Percentiles rank a stretch among this genome's conserved stretches.
These are phyloP conservation scores for Drosophila niveifrons DNA, from an alignment of 2,888 invertebrate genomes.

Conservation along the genomic window DNA sequence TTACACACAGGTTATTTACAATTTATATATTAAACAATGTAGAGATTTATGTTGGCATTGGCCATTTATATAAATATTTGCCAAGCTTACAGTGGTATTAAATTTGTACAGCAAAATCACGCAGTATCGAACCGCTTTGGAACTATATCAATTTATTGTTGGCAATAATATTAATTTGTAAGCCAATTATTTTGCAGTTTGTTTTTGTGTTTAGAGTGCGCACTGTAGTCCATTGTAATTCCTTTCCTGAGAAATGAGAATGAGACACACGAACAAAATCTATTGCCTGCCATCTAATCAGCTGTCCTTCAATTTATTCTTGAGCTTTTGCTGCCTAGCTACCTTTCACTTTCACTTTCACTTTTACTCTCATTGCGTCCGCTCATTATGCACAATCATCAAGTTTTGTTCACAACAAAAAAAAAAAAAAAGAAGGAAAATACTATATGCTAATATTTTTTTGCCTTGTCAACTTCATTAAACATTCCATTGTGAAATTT, in stretches of 20 bases:
- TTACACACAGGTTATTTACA: not conserved
- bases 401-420: conserved; percentile 11
- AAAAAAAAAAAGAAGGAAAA: conserved; percentile 11
- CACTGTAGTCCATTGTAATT: not conserved
- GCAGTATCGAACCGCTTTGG: not conserved
- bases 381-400: conserved; percentile 26
- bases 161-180: not conserved
- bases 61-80: conserved; percentile 11
- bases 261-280: conserved; percentile 8
- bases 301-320: conserved; percentile 22
- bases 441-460: conserved; percentile 2
- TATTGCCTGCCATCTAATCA: conserved; percentile 22
- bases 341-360: not conserved
- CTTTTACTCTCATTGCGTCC: not conserved
- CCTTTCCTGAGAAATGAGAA: not conserved
- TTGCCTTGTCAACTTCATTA: conserved; percentile 37
- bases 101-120: not conserved
- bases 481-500: conserved; percentile 44
- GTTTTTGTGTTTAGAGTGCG: not conserved
- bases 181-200: not conserved
- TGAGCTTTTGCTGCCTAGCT: not conserved
- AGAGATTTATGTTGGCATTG: conserved; percentile 1
- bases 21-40: not conserved
- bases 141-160: not conserved
- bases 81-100: not conserved